A percentile compares a stretch with the other conserved stretches of the same genome.
Evolutionary conservation across 2,888 invertebrate species (phyloP).

Genomic region (Hylaea fasciaria): DNA sequence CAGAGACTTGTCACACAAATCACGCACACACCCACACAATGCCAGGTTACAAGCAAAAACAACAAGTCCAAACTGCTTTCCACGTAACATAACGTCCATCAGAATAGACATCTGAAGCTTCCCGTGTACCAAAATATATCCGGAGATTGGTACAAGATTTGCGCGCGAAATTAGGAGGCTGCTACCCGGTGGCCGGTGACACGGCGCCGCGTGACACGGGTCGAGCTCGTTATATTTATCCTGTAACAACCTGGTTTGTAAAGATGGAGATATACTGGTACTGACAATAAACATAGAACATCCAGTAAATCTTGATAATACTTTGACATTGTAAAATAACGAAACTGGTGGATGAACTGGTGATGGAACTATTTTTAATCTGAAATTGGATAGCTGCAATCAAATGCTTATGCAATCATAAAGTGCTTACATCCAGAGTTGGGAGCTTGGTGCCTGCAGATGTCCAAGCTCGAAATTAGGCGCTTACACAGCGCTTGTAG

Average conservation of each 20-base stretch:
- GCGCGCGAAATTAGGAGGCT: constrained; percentile 56
- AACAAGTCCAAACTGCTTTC: constrained; percentile 30
- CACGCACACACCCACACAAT: neutral
- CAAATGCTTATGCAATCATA: too few species aligned
- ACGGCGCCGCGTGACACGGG: constrained; percentile 63
- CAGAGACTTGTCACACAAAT: neutral
- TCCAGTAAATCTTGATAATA: too few species aligned
- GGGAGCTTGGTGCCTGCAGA: too few species aligned
- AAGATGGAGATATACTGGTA: constrained; percentile 31
- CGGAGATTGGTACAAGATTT: constrained; percentile 54
- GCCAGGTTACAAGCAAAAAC: constrained; percentile 1
- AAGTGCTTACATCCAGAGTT: too few species aligned
- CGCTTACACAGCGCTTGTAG: too few species aligned
- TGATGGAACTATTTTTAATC: too few species aligned
- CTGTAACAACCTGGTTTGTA: constrained; percentile 48
- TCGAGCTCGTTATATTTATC: constrained; percentile 67
- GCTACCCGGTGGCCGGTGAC: constrained; percentile 48
- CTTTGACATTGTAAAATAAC: too few species aligned
- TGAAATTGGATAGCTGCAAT: too few species aligned
- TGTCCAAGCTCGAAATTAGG: too few species aligned
- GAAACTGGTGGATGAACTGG: too few species aligned
- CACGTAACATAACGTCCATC: constrained; percentile 32
- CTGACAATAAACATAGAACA: neutral
- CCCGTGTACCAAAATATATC: constrained; percentile 40
- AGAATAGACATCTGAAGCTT: constrained; percentile 41